Base-by-base conservation (phyloP, 2,113 vertebrate genomes). In the Gopherus flavomarginatus region DNA sequence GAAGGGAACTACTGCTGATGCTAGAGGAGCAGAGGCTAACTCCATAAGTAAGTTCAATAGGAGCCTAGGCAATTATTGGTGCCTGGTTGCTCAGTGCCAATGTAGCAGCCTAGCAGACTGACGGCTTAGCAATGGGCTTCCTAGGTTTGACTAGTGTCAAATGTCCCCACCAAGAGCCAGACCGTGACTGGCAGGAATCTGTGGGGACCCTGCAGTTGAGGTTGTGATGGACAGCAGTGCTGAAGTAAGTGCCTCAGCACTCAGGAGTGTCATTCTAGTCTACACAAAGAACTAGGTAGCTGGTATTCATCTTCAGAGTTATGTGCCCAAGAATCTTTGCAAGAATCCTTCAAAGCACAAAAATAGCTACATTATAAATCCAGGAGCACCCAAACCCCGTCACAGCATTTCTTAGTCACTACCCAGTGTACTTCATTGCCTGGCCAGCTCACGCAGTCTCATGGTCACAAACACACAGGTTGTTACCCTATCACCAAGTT, bases 181-280 rank as follows among this genome's bases (percentile, higher is more conserved):
- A 13, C 29, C 29, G 9, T 62, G 59, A 62, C 27, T 29, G 9
- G 86, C 4, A 92, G 19, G 78, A 24, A 10, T 1, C 27, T 80
- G 12, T 1, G 59, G 80, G 12, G 21, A 81, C n/a, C 2, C 17
- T 75, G 26, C 12, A 77, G 29, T 24, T 22, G 52, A 54, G 42
- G n/a, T 50, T 14, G 47, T 81, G 50, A 49, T 59, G 93, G 0
- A 0, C 11, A 3, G 77, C 26, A 4, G 21, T n/a, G 10, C 3
- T 62, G 59, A 62, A 29, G 27, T 31, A 29, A 29, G 27, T 14
- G 13, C 59, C 5, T 62, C 29, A 62, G 27, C 27, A 62, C 13
- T 62, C 59, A 62, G 27, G 27, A 31, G 11, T 49, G 53, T 29
- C 89, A 27, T 4, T 13, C 6, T 57, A 56, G 50, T 0, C 0